phyloP scores from a whole-genome alignment of 2,113 vertebrate species.

The Sceloporus undulatus region DNA sequence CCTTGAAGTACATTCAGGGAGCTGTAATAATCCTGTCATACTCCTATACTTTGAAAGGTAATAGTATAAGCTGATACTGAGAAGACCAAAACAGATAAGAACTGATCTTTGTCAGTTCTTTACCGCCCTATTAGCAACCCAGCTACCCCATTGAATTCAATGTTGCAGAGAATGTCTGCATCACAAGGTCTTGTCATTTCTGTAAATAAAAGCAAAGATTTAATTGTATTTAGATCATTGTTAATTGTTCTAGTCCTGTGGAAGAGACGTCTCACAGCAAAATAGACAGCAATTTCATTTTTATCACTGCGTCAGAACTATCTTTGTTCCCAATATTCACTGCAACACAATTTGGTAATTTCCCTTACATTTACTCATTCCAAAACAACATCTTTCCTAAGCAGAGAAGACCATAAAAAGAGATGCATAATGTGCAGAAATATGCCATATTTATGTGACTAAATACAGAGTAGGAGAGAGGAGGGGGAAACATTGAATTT shows the following conservation, averaged over 20 bases:
- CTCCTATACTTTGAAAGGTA: background rate
- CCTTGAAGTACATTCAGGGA: background rate
- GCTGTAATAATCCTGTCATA: background rate
- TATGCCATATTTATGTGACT: conserved; percentile 14
- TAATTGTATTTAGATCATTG: background rate
- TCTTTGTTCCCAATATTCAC: background rate
- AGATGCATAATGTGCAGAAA: background rate
- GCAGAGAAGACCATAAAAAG: background rate
- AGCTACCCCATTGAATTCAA: background rate
- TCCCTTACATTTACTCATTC: background rate
- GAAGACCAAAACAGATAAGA: background rate
- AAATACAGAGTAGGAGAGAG: background rate
- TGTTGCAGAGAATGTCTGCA: background rate
- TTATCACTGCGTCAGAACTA: background rate
- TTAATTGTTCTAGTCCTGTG: background rate
- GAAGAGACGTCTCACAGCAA: background rate
- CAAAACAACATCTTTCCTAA: background rate
- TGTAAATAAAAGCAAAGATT: conserved; percentile 4
- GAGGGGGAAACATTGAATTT: background rate
- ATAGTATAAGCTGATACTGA: background rate
- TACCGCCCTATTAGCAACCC: background rate
- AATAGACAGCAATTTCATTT: background rate
- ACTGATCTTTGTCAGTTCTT: background rate
- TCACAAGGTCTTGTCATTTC: background rate
- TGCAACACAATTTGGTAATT: conserved; percentile 4